phyloP scores from a whole-genome alignment of 2,113 vertebrate species.

The Probosciger aterrimus region DNA sequence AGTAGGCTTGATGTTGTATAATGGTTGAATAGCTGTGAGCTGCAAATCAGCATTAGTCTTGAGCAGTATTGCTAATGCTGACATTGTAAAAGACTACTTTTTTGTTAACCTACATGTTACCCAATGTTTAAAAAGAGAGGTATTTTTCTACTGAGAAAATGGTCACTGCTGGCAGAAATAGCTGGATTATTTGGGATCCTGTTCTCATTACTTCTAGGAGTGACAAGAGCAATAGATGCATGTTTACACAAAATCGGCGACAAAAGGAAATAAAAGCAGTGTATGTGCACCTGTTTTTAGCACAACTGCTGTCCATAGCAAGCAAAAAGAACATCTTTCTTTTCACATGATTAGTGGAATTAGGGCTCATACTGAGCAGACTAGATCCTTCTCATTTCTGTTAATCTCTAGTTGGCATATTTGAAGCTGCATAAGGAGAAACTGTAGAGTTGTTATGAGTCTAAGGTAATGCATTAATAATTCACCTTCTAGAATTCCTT shows the following conservation, averaged over 20 bases:
- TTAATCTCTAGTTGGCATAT: neutral
- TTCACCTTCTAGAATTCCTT: neutral
- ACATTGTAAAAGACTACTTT: neutral
- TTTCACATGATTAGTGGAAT: neutral
- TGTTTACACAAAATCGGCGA: neutral
- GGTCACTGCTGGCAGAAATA: neutral
- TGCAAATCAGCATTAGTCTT: neutral
- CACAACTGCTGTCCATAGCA: neutral
- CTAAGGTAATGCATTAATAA: neutral
- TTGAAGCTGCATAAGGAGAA: neutral
- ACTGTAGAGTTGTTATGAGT: neutral
- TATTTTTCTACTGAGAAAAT: neutral
- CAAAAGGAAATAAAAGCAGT: neutral
- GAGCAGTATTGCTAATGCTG: neutral
- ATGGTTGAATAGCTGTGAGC: neutral
- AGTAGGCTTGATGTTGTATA: neutral
- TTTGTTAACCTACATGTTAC: neutral
- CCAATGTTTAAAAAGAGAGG: neutral
- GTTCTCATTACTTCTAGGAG: neutral
- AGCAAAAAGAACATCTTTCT: neutral
- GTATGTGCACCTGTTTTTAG: neutral
- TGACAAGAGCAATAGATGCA: neutral
- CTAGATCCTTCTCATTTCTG: neutral
- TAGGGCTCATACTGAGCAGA: neutral
- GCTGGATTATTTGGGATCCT: neutral